Conservation (phyloP, 2,113 vertebrate genomes). For the Eulacestoma nigropectus region DNA sequence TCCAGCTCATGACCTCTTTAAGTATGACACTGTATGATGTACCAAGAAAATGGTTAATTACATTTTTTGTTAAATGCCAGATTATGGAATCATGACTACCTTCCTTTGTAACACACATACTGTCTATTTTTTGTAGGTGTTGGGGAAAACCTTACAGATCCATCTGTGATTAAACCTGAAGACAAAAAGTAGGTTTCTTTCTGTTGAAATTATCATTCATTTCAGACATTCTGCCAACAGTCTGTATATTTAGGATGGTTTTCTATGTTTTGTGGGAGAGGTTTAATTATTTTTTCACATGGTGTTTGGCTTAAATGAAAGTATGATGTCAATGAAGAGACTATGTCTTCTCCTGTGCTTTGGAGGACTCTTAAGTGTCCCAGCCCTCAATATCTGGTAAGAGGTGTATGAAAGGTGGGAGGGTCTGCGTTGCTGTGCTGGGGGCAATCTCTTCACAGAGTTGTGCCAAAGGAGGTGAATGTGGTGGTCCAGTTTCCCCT, state of each 20-base stretch:
- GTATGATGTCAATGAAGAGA: neutral
- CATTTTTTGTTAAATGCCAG: neutral
- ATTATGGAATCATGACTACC: neutral
- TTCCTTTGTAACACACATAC: neutral
- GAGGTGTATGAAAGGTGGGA: neutral
- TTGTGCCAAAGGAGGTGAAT: neutral
- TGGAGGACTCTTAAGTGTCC: neutral
- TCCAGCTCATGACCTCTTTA: neutral
- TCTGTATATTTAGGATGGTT: neutral
- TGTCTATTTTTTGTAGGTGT: slow-evolving; percentile 81
- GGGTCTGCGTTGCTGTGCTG: neutral
- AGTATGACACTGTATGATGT: neutral
- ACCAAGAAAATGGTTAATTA: neutral
- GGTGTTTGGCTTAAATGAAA: neutral
- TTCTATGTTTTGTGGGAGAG: neutral
- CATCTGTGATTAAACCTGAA: slow-evolving; percentile 91
- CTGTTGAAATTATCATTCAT: neutral
- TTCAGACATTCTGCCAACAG: neutral
- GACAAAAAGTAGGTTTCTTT: slow-evolving; percentile 82
- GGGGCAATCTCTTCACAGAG: neutral
- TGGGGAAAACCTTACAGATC: slow-evolving; percentile 90
- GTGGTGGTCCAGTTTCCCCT: neutral
- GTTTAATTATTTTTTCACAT: neutral
- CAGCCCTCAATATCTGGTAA: neutral
- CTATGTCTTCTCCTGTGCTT: accelerated